Evolutionary conservation across 1,140 invertebrate species (phyloP).

Genomic region (Papilio glaucus): DNA sequence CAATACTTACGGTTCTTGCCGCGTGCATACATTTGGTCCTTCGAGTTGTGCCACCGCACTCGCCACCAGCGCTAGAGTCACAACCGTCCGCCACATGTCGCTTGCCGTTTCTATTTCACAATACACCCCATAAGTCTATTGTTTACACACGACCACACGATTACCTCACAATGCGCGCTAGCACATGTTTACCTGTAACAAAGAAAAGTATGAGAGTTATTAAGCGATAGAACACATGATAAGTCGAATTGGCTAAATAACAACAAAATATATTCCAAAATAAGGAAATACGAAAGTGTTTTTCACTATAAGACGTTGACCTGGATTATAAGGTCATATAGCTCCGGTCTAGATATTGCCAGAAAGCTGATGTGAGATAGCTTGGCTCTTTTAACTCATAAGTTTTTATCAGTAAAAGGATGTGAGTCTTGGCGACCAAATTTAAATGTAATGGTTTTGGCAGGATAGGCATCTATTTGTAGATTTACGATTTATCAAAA

Average conservation of each 20-base stretch:
- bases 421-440: too few relatives aligned
- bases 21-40: slow-evolving; percentile 76
- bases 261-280: not conserved
- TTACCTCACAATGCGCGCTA: slow-evolving; percentile 23
- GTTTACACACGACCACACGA: slow-evolving; percentile 52
- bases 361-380: too few relatives aligned
- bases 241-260: not conserved
- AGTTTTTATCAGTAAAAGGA: too few relatives aligned
- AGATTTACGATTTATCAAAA: too few relatives aligned
- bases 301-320: too few relatives aligned
- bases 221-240: not conserved
- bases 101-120: slow-evolving; percentile 53
- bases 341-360: too few relatives aligned
- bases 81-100: slow-evolving; percentile 62
- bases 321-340: too few relatives aligned
- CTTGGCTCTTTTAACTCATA: too few relatives aligned
- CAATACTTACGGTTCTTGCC: slow-evolving; percentile 70
- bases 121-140: slow-evolving; percentile 69
- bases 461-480: too few relatives aligned
- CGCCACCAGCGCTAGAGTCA: slow-evolving; percentile 50
- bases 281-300: not conserved
- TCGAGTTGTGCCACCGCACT: slow-evolving; percentile 57
- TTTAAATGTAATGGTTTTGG: too few relatives aligned
- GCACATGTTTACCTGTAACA: slow-evolving; percentile 31
- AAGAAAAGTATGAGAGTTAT: slow-evolving; percentile 15